Evolutionary conservation across 1,140 invertebrate genomes (phyloP), one percentile per base, ranked within the genome.

Genomic region (Drosophila eugracilis): DNA sequence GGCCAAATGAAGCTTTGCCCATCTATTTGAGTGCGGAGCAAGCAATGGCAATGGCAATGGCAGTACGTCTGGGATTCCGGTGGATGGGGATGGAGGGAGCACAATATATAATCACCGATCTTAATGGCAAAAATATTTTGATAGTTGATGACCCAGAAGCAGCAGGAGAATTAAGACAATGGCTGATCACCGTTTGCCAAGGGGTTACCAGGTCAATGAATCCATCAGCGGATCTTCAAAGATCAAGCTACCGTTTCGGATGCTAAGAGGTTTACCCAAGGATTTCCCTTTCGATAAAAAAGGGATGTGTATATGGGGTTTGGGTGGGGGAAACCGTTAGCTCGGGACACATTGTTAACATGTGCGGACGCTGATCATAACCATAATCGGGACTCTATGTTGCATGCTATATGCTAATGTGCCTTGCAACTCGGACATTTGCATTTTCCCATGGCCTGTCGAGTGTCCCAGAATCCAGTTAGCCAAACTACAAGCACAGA

Each of bases 91-190:
- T 10, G 28, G 39, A 34, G 15, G 45, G 44, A 57, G 47, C 15
- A 48, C 47, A 36, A 70, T 70, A 80, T 58, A 75, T 73, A 79
- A 85, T 78, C 65, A 85, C 44, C 42, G 32, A 84, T 69, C 65
- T 85, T 84, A 85, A 84, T 84, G 80, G 47, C 80, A 57, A 22
- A 85, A 63, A 75, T 79, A 78, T 85, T 84, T 71, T 78, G 79
- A 83, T 81, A 63, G 58, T 52, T 63, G 59, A 66, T 76, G 73
- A 76, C 73, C 72, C 54, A 76, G 28, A 67, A 76, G 49, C 34
- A n/a, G 15, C n/a, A n/a, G n/a, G 22, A 12, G 15, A 41, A 30
- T 19, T 7, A 44, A 52, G 50, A 57, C 74, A 70, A 70, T 57
- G 37, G 39, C 47, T 48, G 30, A 28, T 58, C 37, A 54, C 26